These are phyloP conservation scores for Micromesistius poutassou DNA, from an alignment of 2,797 vertebrate genomes.

Conservation along the genomic window DNA sequence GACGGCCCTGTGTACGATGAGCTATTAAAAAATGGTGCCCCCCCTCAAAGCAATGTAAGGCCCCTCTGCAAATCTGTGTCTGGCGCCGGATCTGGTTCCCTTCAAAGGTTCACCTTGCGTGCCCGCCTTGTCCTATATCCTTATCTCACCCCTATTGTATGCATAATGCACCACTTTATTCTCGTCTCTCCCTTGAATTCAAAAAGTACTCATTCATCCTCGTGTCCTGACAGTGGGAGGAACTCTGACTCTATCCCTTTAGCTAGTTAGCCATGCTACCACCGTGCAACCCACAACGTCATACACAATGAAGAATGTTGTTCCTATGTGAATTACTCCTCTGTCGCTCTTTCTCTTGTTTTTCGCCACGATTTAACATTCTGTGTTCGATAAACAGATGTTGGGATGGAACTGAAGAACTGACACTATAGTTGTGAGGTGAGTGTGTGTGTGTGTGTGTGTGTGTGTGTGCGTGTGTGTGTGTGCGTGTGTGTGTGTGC, in stretches of 20 bases:
- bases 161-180: slow-evolving; percentile 47
- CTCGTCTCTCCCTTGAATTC: slow-evolving; percentile 37
- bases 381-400: slow-evolving; percentile 53
- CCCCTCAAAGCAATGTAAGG: no score
- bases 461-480: slow-evolving; percentile 14
- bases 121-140: slow-evolving; percentile 52
- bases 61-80: no score
- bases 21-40: no score
- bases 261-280: slow-evolving; percentile 66
- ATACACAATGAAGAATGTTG: slow-evolving; percentile 37
- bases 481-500: slow-evolving; percentile 12
- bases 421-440: slow-evolving; percentile 33
- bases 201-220: slow-evolving; percentile 34
- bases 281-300: slow-evolving; percentile 63
- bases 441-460: not conserved
- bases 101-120: slow-evolving; percentile 36
- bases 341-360: slow-evolving; percentile 18
- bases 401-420: slow-evolving; percentile 56
- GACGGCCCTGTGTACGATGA: no score
- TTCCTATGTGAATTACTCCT: slow-evolving; percentile 30
- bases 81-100: no score
- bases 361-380: slow-evolving; percentile 22
- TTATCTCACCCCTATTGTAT: slow-evolving; percentile 33
- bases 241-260: slow-evolving; percentile 73
- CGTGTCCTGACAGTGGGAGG: slow-evolving; percentile 34